Evolutionary conservation across 2,797 vertebrate genomes (phyloP).

Genomic region (Notolabrus celidotus): DNA sequence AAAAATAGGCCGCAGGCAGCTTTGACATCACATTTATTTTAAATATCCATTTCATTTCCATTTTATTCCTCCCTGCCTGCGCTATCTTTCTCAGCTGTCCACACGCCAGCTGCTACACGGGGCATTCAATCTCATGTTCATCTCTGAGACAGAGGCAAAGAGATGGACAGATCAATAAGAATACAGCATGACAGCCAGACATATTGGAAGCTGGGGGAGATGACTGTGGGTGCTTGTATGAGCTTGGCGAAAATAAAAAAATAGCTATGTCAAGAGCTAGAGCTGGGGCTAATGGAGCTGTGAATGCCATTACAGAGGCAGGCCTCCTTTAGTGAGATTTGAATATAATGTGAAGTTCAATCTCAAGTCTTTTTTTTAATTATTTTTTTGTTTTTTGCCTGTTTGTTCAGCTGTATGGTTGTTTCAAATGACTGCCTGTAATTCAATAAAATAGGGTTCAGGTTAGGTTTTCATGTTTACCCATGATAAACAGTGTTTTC

Average conservation of each 20-base stretch:
- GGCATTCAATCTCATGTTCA: constrained; percentile 69
- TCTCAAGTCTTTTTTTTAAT: neutral
- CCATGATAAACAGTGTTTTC: too few species aligned
- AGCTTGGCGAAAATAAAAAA: constrained; percentile 59
- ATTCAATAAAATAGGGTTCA: too few species aligned
- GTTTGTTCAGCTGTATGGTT: neutral
- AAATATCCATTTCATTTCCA: constrained; percentile 69
- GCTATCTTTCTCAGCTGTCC: constrained; percentile 30
- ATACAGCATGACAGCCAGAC: constrained; percentile 42
- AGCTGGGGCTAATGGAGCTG: constrained; percentile 11
- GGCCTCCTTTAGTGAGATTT: constrained; percentile 3
- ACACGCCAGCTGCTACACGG: constrained; percentile 63
- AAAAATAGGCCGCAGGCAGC: constrained; percentile 33
- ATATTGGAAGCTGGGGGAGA: constrained; percentile 28
- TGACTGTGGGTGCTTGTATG: constrained; percentile 50
- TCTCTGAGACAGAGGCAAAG: constrained; percentile 46
- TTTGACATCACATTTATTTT: constrained; percentile 54
- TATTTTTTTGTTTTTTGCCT: neutral
- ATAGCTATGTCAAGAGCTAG: constrained; percentile 37
- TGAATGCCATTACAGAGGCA: neutral
- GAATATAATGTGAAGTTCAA: constrained; percentile 6
- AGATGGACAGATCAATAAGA: constrained; percentile 78
- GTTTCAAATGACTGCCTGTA: neutral
- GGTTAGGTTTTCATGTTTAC: too few species aligned
- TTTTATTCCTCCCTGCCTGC: constrained; percentile 38